phyloP scores from a whole-genome alignment of 2,113 vertebrate species.

The Grammomys dolichurus region DNA sequence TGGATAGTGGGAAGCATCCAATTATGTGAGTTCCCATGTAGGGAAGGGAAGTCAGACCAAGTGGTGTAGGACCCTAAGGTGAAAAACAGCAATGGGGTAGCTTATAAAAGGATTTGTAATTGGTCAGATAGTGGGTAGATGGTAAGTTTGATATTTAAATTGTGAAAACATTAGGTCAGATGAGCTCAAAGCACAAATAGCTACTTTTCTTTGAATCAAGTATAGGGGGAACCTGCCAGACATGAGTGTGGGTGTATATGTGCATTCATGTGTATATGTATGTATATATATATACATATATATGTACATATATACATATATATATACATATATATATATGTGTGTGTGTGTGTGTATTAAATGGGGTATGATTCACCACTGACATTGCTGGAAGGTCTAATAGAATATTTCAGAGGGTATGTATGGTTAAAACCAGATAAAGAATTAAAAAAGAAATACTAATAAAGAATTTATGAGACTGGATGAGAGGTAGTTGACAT shows the following conservation, averaged over 20 bases:
- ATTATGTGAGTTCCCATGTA: not conserved
- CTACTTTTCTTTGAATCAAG: not conserved
- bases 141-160: not conserved
- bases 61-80: too few relatives aligned
- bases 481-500: not conserved
- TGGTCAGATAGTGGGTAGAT: not conserved
- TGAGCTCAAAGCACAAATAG: not conserved
- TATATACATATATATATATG: not conserved
- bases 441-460: not conserved
- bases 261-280: not conserved
- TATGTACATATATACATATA: not conserved
- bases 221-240: too few relatives aligned
- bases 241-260: not conserved
- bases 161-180: not conserved
- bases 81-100: not conserved
- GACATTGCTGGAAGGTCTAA: not conserved
- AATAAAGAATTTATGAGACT: not conserved
- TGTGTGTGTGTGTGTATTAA: not conserved
- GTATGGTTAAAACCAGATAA: not conserved
- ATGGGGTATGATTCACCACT: not conserved
- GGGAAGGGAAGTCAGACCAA: accelerated
- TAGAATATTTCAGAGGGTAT: not conserved
- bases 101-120: not conserved
- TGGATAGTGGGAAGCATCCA: not conserved
- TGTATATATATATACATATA: not conserved